A percentile compares a stretch with the other conserved stretches of the same genome.
Conservation (phyloP, 2,888 invertebrate genomes). For the Drosophila fulvimacula region DNA sequence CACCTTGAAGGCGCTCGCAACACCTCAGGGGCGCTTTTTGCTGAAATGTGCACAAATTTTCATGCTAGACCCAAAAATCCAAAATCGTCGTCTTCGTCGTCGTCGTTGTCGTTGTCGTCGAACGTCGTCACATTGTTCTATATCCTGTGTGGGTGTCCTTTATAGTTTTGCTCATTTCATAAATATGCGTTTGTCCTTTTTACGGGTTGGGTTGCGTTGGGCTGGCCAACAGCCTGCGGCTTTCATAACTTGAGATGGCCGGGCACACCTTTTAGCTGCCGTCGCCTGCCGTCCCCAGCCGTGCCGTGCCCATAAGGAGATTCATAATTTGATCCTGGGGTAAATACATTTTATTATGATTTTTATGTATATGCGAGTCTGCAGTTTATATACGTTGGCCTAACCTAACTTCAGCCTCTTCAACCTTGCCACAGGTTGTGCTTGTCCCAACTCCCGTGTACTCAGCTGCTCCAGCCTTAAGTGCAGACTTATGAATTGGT, state of each 20-base stretch:
- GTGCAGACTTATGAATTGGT: constrained; percentile 81
- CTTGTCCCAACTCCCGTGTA: constrained; percentile 40
- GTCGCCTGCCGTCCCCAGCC: constrained; percentile 1
- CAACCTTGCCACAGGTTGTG: constrained; percentile 75
- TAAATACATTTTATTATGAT: constrained; percentile 83
- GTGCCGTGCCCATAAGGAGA: constrained; percentile 66
- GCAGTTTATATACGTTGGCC: constrained; percentile 67
- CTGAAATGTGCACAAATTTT: constrained; percentile 81
- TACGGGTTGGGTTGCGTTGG: constrained; percentile 41
- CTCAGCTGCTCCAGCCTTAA: constrained; percentile 57
- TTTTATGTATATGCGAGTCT: constrained; percentile 77
- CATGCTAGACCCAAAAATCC: constrained; percentile 58
- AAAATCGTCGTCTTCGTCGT: constrained; percentile 73
- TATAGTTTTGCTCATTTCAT: constrained; percentile 78
- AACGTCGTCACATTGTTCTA: constrained; percentile 77
- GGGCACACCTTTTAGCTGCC: constrained; percentile 72
- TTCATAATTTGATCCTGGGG: constrained; percentile 83
- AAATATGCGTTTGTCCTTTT: constrained; percentile 80
- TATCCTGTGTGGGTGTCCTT: constrained; percentile 58
- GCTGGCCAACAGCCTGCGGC: constrained; percentile 64
- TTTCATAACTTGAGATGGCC: constrained; percentile 69
- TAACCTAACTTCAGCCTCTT: constrained; percentile 31
- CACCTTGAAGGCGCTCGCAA: constrained; percentile 56
- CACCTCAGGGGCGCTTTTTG: constrained; percentile 74
- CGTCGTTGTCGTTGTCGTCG: constrained; percentile 66